These are phyloP conservation scores for Sebastolobus alascanus DNA, from an alignment of 2,797 vertebrate species.

Conservation along the genomic window DNA sequence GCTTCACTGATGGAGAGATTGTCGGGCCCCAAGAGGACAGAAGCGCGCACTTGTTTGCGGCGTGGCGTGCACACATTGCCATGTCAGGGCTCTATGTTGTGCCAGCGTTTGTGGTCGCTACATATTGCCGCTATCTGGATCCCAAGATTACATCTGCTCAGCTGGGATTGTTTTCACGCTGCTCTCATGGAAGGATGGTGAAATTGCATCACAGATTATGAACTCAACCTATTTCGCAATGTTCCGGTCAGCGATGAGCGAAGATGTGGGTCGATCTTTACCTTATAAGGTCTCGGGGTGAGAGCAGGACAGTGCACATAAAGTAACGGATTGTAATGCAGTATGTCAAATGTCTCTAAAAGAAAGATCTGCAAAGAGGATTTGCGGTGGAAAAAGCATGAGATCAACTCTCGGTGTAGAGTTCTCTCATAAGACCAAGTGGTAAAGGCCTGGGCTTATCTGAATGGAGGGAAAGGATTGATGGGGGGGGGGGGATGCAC, in stretches of 20 bases:
- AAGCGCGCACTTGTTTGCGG: constrained; percentile 55
- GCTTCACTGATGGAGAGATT: constrained; percentile 76
- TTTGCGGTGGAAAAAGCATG: constrained; percentile 64
- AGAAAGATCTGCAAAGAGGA: constrained; percentile 70
- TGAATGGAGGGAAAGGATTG: constrained; percentile 70
- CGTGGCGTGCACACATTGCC: constrained; percentile 37
- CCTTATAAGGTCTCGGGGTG: constrained; percentile 27
- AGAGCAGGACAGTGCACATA: constrained; percentile 38
- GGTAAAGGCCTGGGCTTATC: constrained; percentile 72
- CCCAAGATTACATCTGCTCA: constrained; percentile 74
- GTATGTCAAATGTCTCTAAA: constrained; percentile 59
- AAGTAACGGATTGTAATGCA: constrained; percentile 53
- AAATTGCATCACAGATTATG: constrained; percentile 70
- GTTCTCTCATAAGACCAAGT: constrained; percentile 63
- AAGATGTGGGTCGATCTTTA: constrained; percentile 50
- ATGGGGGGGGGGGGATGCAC: constrained; percentile 57
- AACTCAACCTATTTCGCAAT: constrained; percentile 62
- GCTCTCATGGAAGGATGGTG: constrained; percentile 54
- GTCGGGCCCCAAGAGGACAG: constrained; percentile 62
- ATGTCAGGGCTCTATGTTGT: constrained; percentile 57
- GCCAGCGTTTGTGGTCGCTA: constrained; percentile 44
- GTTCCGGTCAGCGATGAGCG: constrained; percentile 21
- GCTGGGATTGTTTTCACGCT: constrained; percentile 67
- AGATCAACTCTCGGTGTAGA: constrained; percentile 66
- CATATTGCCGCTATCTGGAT: constrained; percentile 66